These are phyloP conservation scores for Karalla daura DNA, from an alignment of 2,797 vertebrate genomes.

Conservation along the genomic window DNA sequence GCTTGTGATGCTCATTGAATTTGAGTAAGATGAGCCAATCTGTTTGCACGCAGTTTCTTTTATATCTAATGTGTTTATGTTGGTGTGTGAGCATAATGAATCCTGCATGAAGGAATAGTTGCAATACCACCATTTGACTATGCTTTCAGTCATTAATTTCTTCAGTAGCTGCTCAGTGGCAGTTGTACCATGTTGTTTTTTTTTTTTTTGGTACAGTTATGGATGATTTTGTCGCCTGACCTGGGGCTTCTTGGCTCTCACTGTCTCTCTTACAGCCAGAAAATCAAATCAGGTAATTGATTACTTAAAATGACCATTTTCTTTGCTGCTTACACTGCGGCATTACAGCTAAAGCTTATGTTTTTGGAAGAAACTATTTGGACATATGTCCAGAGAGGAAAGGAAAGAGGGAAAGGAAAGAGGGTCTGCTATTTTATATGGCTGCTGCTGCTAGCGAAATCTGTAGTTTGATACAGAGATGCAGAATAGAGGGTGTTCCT, in stretches of 20 bases:
- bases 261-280: conserved; percentile 33
- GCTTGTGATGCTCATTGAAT: neutral
- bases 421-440: neutral
- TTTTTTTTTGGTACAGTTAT: conserved; percentile 18
- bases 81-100: neutral
- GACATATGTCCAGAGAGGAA: neutral
- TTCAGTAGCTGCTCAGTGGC: neutral
- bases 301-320: conserved; percentile 54
- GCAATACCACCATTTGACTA: neutral
- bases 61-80: conserved; percentile 15
- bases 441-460: no score
- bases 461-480: no score
- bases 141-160: conserved; percentile 4
- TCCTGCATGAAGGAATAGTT: neutral
- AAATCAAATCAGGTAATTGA: conserved; percentile 64
- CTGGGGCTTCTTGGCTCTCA: conserved; percentile 41
- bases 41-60: conserved; percentile 1
- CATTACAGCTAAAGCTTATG: conserved; percentile 13
- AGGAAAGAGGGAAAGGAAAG: conserved; percentile 9
- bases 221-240: conserved; percentile 41
- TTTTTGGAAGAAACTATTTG: conserved; percentile 37
- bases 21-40: conserved; percentile 2
- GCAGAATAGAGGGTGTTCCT: neutral
- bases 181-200: conserved; percentile 1
- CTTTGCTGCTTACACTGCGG: conserved; percentile 8